Evolutionary conservation across 2,888 invertebrate genomes (phyloP), one percentile per base, ranked within the genome.

Genomic region (Anodontia alba): DNA sequence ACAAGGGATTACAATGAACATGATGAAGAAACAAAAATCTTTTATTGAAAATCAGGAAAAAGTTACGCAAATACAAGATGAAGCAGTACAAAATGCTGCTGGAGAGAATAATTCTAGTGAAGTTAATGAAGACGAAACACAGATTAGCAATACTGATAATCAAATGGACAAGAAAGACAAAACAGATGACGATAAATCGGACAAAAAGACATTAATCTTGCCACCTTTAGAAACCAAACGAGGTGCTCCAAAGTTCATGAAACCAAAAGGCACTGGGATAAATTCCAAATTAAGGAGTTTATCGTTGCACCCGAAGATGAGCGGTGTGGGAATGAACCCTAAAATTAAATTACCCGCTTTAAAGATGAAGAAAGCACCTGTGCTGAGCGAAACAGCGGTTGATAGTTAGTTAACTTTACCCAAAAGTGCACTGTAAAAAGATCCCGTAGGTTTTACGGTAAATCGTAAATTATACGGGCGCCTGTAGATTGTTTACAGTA

Each of bases 1-100:
- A 42, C 84, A 80, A 73, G 81, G 78, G 15, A 85, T 85, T 15
- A 81, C 81, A 1, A 85, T 85, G 84, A 76, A 43, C 36, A 81
- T 85, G 81, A 85, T 85, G 84, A 85, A 82, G 49, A 81, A 75
- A 66, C 84, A 85, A 49, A 80, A 82, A 26, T 85, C 84, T 8
- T 85, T 81, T 66, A 10, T 78, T 29, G 81, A 76, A 43, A 57
- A 62, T 33, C 62, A 62, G 33, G 33, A 31, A 54, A 54, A 54
- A 26, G 26, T 54, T 54, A 54, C 54, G 54, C 54, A 54, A 26
- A 8, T 54, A 26, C 7, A 26, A 26, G 26, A 54, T 10, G 5
- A 23, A 20, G 23, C 26, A 8, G 26, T 26, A 26, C 54, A 54
- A 26, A 26, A 26, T 2, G 5, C 5, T 10, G 10, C 23, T 23